Conservation (phyloP, 2,888 invertebrate species). For the Sesamia inferens region DNA sequence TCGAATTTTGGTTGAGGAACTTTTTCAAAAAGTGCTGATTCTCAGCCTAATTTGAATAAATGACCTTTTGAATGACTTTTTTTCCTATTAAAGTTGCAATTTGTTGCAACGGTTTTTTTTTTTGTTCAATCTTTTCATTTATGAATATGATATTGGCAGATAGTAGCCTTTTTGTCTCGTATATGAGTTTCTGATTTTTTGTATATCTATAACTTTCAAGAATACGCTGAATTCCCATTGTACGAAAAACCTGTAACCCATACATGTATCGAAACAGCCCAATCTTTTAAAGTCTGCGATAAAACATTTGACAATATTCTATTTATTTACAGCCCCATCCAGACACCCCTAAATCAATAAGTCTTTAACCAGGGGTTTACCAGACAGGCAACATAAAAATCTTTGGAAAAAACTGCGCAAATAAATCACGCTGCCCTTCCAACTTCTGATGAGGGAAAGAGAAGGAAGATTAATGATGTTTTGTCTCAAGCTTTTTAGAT, state of each 20-base stretch:
- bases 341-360: conserved; percentile 39
- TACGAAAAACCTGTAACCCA: too few species aligned
- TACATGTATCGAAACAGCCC: background rate
- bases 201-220: too few species aligned
- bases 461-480: conserved; percentile 69
- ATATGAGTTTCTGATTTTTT: too few species aligned
- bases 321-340: conserved; percentile 18
- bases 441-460: conserved; percentile 67
- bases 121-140: too few species aligned
- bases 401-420: conserved; percentile 64
- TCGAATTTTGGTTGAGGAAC: background rate
- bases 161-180: too few species aligned
- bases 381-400: conserved; percentile 63
- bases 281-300: background rate
- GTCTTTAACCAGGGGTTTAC: conserved; percentile 51
- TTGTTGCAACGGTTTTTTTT: too few species aligned
- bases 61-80: too few species aligned
- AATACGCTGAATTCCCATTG: too few species aligned
- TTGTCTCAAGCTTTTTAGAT: conserved; percentile 52
- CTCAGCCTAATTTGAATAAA: too few species aligned
- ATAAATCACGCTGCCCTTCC: conserved; percentile 67
- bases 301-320: background rate
- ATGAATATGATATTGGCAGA: too few species aligned
- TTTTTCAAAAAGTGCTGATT: too few species aligned
- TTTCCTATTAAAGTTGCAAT: too few species aligned